A percentile compares a stretch with the other conserved stretches of the same genome.
Conservation (phyloP, 2,888 invertebrate species). For the Emmelina monodactyla region DNA sequence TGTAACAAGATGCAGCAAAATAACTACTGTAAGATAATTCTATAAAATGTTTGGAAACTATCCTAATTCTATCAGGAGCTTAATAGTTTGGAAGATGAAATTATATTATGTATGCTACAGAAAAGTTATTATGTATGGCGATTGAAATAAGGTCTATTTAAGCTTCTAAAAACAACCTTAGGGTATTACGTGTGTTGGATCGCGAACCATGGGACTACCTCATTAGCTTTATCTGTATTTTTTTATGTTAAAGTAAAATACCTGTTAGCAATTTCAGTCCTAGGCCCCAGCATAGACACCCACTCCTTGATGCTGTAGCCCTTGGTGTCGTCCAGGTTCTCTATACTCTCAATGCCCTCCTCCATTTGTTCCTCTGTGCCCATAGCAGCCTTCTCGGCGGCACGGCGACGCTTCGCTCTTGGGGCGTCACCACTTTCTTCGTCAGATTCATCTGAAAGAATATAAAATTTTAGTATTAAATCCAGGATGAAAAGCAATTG, state of each 20-base stretch:
- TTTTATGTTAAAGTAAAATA: conserved; percentile 20
- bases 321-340: conserved; percentile 97
- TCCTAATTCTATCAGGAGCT: no score
- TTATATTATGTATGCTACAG: no score
- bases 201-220: no score
- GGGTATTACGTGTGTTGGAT: no score
- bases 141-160: background rate
- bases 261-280: conserved; percentile 94
- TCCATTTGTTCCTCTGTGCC: conserved; percentile 79
- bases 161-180: no score
- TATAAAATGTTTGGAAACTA: no score
- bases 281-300: conserved; percentile 95
- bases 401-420: conserved; percentile 73
- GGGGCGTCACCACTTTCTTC: conserved; percentile 75
- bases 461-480: conserved; percentile 1
- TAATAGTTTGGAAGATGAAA: no score
- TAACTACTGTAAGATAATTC: no score
- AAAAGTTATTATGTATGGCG: no score
- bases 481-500: background rate
- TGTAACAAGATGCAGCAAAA: no score
- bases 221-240: no score
- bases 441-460: conserved; percentile 76
- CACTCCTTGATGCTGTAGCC: conserved; percentile 95
- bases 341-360: conserved; percentile 91
- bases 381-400: conserved; percentile 88